These are phyloP conservation scores for Corvus cornix DNA, from an alignment of 2,113 vertebrate genomes.

Conservation along the genomic window DNA sequence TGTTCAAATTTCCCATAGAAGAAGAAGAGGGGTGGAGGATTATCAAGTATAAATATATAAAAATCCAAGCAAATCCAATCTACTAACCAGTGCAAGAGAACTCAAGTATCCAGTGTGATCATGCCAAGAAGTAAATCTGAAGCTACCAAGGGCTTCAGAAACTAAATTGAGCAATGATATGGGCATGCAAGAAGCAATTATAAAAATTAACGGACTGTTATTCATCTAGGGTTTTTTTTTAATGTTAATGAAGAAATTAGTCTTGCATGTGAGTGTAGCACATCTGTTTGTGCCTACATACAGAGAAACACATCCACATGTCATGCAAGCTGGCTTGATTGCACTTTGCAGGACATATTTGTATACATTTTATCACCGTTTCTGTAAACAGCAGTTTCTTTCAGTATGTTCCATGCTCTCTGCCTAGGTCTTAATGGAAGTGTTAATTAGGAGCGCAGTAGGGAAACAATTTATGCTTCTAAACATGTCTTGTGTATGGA, in stretches of 20 bases:
- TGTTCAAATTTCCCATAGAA: background rate
- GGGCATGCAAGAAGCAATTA: constrained; percentile 23
- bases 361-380: constrained; percentile 47
- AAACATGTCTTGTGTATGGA: constrained; percentile 24
- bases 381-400: constrained; percentile 58
- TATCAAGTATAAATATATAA: background rate
- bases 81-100: background rate
- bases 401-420: constrained; percentile 50
- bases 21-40: background rate
- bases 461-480: constrained; percentile 60
- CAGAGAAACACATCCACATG: constrained; percentile 44
- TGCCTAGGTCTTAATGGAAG: constrained; percentile 49
- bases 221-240: background rate
- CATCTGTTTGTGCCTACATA: constrained; percentile 46
- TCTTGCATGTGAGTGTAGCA: constrained; percentile 32
- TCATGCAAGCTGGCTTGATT: constrained; percentile 41
- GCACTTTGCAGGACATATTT: constrained; percentile 57
- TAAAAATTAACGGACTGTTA: constrained; percentile 57
- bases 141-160: background rate
- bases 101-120: background rate
- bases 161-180: background rate
- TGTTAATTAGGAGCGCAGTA: constrained; percentile 59
- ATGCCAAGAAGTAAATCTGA: background rate
- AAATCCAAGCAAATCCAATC: background rate
- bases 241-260: constrained; percentile 52